These are phyloP conservation scores for Thera obeliscata DNA, from an alignment of 2,888 invertebrate species.

Conservation along the genomic window DNA sequence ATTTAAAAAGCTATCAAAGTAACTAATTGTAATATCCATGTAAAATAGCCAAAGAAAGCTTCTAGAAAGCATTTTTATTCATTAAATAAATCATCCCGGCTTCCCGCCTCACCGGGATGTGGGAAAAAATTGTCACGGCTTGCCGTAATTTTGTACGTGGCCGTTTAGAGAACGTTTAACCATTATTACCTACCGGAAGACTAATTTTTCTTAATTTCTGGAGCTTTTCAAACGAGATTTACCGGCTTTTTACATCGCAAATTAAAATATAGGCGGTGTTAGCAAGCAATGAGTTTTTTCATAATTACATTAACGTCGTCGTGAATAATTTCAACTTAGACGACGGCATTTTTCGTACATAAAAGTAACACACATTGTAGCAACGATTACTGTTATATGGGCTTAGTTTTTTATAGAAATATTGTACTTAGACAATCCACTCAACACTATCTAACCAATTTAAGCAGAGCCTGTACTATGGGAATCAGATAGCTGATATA, in stretches of 20 bases:
- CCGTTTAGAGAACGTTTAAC: conserved; percentile 60
- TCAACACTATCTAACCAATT: no score
- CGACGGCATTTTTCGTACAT: no score
- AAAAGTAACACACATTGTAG: no score
- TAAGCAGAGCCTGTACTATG: no score
- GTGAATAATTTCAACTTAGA: not conserved
- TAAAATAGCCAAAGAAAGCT: conserved; percentile 58
- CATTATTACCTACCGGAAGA: conserved; percentile 71
- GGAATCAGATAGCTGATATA: no score
- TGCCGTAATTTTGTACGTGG: conserved; percentile 82
- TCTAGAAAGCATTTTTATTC: conserved; percentile 79
- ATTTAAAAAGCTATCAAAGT: conserved; percentile 68
- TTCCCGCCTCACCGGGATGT: conserved; percentile 67
- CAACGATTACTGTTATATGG: no score
- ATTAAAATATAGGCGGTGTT: conserved; percentile 21
- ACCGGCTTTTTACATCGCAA: conserved; percentile 40
- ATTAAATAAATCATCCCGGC: conserved; percentile 81
- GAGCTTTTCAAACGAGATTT: conserved; percentile 59
- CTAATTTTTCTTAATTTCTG: conserved; percentile 82
- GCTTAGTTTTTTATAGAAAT: no score
- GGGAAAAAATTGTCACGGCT: conserved; percentile 80
- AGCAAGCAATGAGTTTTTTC: conserved; percentile 9
- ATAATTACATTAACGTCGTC: conserved; percentile 9
- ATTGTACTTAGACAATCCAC: no score
- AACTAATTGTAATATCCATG: conserved; percentile 77